phyloP scores from a whole-genome alignment of 2,113 vertebrate genomes.

The Muscicapa adusta region DNA sequence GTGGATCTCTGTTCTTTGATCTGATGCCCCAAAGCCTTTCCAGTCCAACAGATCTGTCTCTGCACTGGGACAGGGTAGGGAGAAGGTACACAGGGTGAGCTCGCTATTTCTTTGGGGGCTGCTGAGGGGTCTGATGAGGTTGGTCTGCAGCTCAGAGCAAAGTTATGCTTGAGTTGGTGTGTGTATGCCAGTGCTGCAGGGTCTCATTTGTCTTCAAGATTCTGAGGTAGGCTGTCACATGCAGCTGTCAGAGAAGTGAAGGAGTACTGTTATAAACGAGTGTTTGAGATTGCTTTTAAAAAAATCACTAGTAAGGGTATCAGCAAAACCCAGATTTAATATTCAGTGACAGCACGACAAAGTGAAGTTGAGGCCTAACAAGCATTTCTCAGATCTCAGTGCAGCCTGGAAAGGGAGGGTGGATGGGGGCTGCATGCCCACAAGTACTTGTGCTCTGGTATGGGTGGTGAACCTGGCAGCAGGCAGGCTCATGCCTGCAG shows the following conservation, averaged over 20 bases:
- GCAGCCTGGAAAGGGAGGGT: neutral
- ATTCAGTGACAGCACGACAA: neutral
- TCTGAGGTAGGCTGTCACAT: neutral
- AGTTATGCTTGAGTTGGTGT: rapidly evolving
- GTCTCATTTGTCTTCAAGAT: neutral
- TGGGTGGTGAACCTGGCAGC: neutral
- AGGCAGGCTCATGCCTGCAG: neutral
- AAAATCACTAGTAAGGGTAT: neutral
- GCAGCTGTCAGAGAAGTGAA: neutral
- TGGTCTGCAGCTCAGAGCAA: neutral
- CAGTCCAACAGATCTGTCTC: neutral
- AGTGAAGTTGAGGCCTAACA: neutral
- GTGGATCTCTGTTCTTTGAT: neutral
- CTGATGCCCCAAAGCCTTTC: neutral
- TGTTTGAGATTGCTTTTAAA: rapidly evolving
- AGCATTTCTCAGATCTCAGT: neutral
- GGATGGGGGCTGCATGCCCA: rapidly evolving
- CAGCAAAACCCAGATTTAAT: neutral
- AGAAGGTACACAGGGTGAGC: neutral
- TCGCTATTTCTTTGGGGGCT: neutral
- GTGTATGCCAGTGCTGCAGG: neutral
- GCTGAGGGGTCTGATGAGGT: neutral
- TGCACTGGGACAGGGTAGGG: neutral
- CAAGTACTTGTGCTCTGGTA: neutral
- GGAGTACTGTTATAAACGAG: neutral